Conservation (phyloP, 2,888 invertebrate species). For the Polyploca ridens region DNA sequence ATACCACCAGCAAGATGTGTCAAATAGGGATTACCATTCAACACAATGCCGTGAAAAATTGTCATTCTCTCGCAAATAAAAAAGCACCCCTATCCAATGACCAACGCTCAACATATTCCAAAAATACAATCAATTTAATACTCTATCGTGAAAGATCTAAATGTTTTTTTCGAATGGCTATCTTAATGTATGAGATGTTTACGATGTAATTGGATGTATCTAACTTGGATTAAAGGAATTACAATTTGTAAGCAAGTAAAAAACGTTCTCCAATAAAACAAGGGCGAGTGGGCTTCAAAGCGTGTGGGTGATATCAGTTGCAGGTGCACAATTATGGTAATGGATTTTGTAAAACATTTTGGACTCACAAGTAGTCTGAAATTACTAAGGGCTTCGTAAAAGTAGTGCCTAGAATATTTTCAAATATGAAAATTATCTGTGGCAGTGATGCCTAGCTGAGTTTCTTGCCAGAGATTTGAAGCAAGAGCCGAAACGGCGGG, state of each 20-base stretch:
- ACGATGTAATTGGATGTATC: conserved; percentile 80
- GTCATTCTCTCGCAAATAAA: conserved; percentile 65
- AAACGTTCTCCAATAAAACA: conserved; percentile 57
- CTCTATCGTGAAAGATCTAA: conserved; percentile 25
- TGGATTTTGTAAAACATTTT: neutral
- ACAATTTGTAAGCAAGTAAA: conserved; percentile 80
- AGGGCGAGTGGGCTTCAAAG: conserved; percentile 44
- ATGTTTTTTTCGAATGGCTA: conserved; percentile 21
- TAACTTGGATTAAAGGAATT: conserved; percentile 81
- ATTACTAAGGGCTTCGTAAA: too few relatives aligned
- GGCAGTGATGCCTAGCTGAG: neutral
- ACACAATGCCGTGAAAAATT: conserved; percentile 80
- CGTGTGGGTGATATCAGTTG: conserved; percentile 49
- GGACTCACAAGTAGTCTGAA: too few relatives aligned
- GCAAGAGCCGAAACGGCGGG: too few relatives aligned
- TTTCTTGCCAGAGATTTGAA: too few relatives aligned
- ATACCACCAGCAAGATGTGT: conserved; percentile 71
- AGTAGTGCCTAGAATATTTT: neutral
- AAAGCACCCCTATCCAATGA: conserved; percentile 58
- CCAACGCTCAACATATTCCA: conserved; percentile 27
- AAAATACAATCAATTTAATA: conserved; percentile 35
- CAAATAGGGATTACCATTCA: conserved; percentile 78
- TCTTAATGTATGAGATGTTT: conserved; percentile 49
- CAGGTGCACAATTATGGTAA: conserved; percentile 68
- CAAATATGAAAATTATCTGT: neutral